Percentiles rank a stretch among this genome's conserved stretches.
These are phyloP conservation scores for Zhuqinia jingwanae DNA, from an alignment of 2,888 invertebrate genomes.

Conservation along the genomic window DNA sequence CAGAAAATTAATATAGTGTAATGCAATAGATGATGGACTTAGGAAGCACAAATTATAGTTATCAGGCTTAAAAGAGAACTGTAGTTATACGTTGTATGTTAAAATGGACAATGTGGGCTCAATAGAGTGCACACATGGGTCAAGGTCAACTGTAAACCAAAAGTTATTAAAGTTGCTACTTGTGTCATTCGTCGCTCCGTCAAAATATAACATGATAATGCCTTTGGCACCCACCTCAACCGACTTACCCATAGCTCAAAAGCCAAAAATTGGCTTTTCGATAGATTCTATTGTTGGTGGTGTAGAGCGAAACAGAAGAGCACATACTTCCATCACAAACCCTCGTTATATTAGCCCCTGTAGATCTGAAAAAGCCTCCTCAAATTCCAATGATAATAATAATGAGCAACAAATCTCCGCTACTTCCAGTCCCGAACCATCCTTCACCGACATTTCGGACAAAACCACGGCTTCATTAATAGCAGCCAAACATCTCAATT, in stretches of 20 bases:
- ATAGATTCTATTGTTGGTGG: constrained; percentile 96
- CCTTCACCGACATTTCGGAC: neutral
- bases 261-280: constrained; percentile 96
- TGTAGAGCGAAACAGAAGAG: constrained; percentile 40
- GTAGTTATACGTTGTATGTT: too few species aligned
- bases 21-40: too few species aligned
- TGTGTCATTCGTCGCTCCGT: constrained; percentile 14
- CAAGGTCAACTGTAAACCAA: neutral
- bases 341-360: too few species aligned
- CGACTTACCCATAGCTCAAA: constrained; percentile 91
- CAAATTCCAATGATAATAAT: neutral
- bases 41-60: too few species aligned
- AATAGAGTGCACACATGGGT: too few species aligned
- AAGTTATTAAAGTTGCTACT: neutral
- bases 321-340: too few species aligned
- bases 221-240: constrained; percentile 83
- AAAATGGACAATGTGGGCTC: too few species aligned
- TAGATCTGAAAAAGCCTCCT: neutral
- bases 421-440: neutral
- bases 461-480: neutral
- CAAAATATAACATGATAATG: constrained; percentile 45
- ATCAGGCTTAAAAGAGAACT: too few species aligned
- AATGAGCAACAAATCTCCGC: neutral
- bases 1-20: too few species aligned
- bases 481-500: too few species aligned